A percentile compares a stretch with the other conserved stretches of the same genome.
Evolutionary conservation across 2,888 invertebrate species (phyloP).

Genomic region (Pterostichus niger): DNA sequence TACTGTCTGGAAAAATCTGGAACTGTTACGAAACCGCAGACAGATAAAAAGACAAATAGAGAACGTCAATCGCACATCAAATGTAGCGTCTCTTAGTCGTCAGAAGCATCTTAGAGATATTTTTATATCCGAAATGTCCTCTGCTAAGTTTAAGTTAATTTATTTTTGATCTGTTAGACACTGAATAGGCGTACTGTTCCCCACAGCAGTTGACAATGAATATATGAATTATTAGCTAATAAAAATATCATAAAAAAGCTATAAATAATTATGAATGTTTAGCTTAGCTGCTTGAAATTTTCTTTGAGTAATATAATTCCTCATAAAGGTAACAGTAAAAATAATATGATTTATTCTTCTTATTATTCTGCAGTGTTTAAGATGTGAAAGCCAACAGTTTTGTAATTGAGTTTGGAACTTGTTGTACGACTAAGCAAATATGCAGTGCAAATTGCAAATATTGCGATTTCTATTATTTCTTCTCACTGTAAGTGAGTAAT

Average conservation of each 20-base stretch:
- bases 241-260: conserved; percentile 11
- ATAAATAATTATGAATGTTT: conserved; percentile 13
- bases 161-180: conserved; percentile 5
- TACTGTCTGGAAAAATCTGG: too few species aligned
- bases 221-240: conserved; percentile 33
- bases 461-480: conserved; percentile 24
- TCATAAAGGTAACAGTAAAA: not conserved
- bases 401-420: not conserved
- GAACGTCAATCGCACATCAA: not conserved
- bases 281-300: not conserved
- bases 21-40: too few species aligned
- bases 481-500: not conserved
- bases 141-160: not conserved
- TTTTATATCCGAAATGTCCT: conserved; percentile 16
- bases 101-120: conserved; percentile 3
- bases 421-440: not conserved
- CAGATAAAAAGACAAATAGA: too few species aligned
- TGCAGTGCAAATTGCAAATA: conserved; percentile 7
- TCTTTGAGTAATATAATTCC: not conserved
- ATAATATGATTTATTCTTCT: conserved; percentile 13
- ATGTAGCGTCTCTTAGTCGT: not conserved
- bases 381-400: conserved; percentile 16
- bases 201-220: not conserved
- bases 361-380: not conserved
- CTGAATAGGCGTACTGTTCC: conserved; percentile 5